Base-by-base conservation (phyloP, 2,888 invertebrate species). In the Seira ritae region DNA sequence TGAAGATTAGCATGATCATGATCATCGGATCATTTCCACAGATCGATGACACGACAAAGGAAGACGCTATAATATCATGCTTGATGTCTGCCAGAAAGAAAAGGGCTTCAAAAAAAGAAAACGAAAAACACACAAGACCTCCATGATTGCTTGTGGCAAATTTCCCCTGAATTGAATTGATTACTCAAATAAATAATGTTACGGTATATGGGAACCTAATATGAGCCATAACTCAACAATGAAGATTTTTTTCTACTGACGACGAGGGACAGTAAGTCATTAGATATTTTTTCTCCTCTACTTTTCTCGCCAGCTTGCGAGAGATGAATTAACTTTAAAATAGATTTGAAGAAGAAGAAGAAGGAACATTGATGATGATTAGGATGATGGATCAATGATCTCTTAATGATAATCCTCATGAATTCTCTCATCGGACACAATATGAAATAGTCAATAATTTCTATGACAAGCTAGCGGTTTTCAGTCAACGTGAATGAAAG, bases 1-100 rank as follows among this genome's bases (percentile, higher is more conserved):
- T 80, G 19, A 71, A 78, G 66, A 78, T 62, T 42, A 20, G 20
- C 20, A 24, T 70, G 77, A 70, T 77, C 50, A 76, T 31, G 67
- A 70, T 77, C 50, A 76, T 31, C 50, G n/a, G 55, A 55, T 12
- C 6, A 55, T 55, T 55, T 55, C 55, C 31, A 31, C 17, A 12
- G 55, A 55, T 55, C 55, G 55, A 55, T 55, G 55, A 17, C 31
- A 31, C 31, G 31, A 31, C 31, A 31, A 55, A 55, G 55, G 17
- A 55, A 3, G 55, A n/a, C 8, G 8, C 55, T 3, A 55, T 55
- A 55, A 55, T 3, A 55, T 8, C 15, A 55, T 55, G 55, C 6
- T 3, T 2, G 55, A 55, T 31, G 8, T 31, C 8, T 31, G 8
- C 2, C 2, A 31, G 8, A 31, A 31, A 31, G 31, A 31, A 31